Conservation (phyloP, 1,140 invertebrate species). For the Hetaerina americana region DNA sequence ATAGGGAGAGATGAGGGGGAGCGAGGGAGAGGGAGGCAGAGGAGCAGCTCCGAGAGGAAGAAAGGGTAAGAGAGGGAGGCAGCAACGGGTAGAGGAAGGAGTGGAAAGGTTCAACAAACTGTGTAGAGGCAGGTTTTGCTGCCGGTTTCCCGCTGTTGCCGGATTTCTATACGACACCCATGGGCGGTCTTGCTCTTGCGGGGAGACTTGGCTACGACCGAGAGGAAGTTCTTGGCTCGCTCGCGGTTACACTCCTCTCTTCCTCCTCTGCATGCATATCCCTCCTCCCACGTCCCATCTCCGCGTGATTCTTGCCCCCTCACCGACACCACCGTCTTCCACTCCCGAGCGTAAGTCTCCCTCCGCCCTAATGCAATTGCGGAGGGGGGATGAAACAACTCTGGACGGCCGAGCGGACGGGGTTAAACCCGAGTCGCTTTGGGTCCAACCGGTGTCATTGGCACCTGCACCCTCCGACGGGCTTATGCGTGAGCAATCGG, state of each 20-base stretch:
- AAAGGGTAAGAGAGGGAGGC: not conserved
- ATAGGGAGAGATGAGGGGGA: not conserved
- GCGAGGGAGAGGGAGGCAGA: no score
- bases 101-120: not conserved
- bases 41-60: no score
- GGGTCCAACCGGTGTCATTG: not conserved
- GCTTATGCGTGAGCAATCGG: not conserved
- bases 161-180: not conserved
- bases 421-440: not conserved
- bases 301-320: no score
- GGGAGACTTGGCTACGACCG: not conserved
- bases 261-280: not conserved
- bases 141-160: not conserved
- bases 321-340: not conserved
- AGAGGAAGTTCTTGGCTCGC: no score
- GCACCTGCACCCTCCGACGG: not conserved
- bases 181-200: not conserved
- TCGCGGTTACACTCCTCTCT: no score
- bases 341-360: no score
- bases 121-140: not conserved
- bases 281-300: not conserved
- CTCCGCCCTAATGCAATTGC: no score
- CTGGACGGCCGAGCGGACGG: no score
- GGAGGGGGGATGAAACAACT: no score
- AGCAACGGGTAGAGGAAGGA: not conserved